Evolutionary conservation across 2,888 invertebrate species (phyloP), one percentile per base, ranked within the genome.

Genomic region (Chirona hameri): DNA sequence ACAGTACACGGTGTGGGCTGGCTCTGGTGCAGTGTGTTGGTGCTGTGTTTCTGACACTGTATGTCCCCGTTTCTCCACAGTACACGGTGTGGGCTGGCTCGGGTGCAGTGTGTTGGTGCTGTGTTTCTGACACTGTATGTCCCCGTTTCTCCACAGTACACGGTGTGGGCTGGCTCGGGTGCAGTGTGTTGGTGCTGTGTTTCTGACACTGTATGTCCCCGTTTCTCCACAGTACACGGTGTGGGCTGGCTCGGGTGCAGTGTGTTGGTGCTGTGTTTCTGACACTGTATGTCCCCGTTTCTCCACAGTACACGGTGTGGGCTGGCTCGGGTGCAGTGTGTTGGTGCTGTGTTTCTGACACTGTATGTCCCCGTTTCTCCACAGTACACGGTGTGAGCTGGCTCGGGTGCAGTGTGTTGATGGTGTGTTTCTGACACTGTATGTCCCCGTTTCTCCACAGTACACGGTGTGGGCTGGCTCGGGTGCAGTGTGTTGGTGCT

Each of bases 181-280:
- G 98, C 97, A 98, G 98, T 90, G 89, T 93, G 87, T 98, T 98
- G 90, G 90, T 98, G 85, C 95, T 97, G 88, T 98, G 97, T 89
- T 95, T 97, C 88, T 98, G 60, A 24, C 60, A 5, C n/a, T 60
- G 24, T n/a, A n/a, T 24, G 60, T n/a, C n/a, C n/a, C 10, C 10
- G 24, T 52, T 12, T 86, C 88, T 86, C 91, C 93, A 86, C 91
- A 98, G 97, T 98, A 97, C 91, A 92, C 94, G 86, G 89, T 95
- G 87, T 98, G 98, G 97, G 94, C 87, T 98, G 97, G 97, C 90
- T 96, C 86, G 94, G 93, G 84, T 98, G 98, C 97, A 98, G 98
- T 90, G 89, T 93, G 87, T 98, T 98, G 90, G 90, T 98, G 85
- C 95, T 97, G 88, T 98, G 97, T 89, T 95, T 97, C 88, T 98